Base-by-base conservation (phyloP, 2,113 vertebrate species). In the Monopterus albus region DNA sequence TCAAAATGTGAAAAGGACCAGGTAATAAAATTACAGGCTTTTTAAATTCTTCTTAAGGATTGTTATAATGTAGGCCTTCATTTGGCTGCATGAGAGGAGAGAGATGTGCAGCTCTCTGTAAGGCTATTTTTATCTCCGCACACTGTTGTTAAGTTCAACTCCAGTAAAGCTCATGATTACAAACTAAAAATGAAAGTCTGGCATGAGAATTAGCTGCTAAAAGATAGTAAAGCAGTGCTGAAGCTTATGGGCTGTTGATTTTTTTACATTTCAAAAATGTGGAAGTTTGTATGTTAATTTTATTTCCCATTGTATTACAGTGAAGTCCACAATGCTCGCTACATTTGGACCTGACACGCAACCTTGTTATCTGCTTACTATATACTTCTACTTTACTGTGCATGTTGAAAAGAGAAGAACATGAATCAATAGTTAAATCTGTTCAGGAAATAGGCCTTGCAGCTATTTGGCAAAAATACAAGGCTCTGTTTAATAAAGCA, bases 121-220 rank as follows among this genome's bases (percentile, higher is more conserved):
- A n/a, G 8, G 29, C 76, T 46, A 39, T 65, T 81, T 84, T 59
- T 39, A 57, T 51, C 45, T 46, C 33, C 36, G 50, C 49, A 53
- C 47, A 40, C 68, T 55, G 72, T 45, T 66, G 78, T 83, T 84
- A 74, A 77, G 73, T 75, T 65, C 69, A 87, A 81, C 73, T 76
- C 69, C 51, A 59, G 72, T 53, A 69, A 57, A 85, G 78, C 82
- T 82, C 72, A 72, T 76, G 83, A 92, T 82, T 84, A 75, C 60
- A 80, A 72, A 45, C 72, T 78, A 67, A 73, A 82, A 75, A 61
- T 69, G 51, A 68, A 52, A 61, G 61, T 49, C 55, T 55, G 67
- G 59, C 62, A 79, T 8, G 31, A 43, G 68, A 42, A 70, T 63
- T 68, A 49, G n/a, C 51, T 67, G 50, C 45, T 71, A 51, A 56